Evolutionary conservation across 2,797 vertebrate species (phyloP).

Genomic region (Threskiornis aethiopicus): DNA sequence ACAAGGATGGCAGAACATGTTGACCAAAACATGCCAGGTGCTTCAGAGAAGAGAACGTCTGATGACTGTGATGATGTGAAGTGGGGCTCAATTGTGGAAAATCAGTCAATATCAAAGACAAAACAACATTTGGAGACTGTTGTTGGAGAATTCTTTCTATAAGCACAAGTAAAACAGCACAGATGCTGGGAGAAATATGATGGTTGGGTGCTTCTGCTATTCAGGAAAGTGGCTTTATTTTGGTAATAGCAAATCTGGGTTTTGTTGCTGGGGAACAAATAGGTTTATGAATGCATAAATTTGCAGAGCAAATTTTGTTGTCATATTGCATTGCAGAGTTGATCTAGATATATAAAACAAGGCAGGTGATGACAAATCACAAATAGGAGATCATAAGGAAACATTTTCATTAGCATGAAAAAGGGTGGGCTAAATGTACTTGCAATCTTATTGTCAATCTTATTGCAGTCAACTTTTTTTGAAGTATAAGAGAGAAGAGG

Average conservation of each 20-base stretch:
- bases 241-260: not conserved
- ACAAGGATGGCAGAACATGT: not conserved
- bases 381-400: not conserved
- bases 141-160: not conserved
- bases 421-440: not conserved
- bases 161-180: not conserved
- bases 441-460: not conserved
- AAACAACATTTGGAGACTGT: not conserved
- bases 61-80: not conserved
- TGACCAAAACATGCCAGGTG: not conserved
- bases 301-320: not conserved
- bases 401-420: not conserved
- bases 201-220: not conserved
- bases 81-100: not conserved
- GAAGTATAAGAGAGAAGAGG: not conserved
- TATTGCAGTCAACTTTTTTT: not conserved
- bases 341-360: not conserved
- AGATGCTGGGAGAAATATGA: not conserved
- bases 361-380: not conserved
- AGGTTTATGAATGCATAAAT: not conserved
- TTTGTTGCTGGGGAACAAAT: not conserved
- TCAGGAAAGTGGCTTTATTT: not conserved
- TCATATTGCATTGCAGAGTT: not conserved
- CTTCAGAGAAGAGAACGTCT: not conserved
- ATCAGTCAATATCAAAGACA: not conserved